Conservation (phyloP, 2,888 invertebrate species). For the Geophilus truncorum region DNA sequence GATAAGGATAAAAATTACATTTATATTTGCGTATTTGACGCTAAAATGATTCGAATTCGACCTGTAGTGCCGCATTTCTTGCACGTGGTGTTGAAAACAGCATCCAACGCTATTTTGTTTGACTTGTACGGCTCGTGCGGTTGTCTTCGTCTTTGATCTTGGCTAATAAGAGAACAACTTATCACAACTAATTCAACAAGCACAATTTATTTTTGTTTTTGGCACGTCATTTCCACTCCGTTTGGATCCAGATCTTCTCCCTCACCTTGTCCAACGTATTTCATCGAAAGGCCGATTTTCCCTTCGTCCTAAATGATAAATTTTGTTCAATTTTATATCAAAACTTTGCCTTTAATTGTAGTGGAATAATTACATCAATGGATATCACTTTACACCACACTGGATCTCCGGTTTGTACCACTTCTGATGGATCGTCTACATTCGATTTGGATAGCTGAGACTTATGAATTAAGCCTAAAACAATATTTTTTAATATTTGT, state of each 20-base stretch:
- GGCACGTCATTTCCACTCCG: constrained; percentile 30
- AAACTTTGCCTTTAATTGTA: too few species aligned
- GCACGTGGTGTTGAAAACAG: constrained; percentile 46
- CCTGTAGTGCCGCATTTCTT: constrained; percentile 46
- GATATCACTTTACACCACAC: constrained; percentile 37
- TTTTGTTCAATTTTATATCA: neutral
- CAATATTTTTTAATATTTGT: neutral
- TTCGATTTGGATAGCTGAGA: constrained; percentile 32
- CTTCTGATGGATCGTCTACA: constrained; percentile 34
- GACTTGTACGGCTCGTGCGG: constrained; percentile 40
- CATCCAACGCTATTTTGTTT: constrained; percentile 45
- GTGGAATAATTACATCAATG: constrained; percentile 28
- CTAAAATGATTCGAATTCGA: constrained; percentile 14
- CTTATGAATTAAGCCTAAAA: constrained; percentile 35
- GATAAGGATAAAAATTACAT: too few species aligned
- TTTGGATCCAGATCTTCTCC: constrained; percentile 36
- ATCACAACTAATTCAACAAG: neutral
- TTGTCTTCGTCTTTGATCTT: constrained; percentile 44
- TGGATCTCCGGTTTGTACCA: constrained; percentile 30
- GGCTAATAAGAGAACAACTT: constrained; percentile 40
- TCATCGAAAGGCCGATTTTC: constrained; percentile 36
- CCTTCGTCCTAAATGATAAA: constrained; percentile 16
- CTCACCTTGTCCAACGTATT: constrained; percentile 35
- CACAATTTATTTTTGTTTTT: neutral
- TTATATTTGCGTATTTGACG: too few species aligned